Evolutionary conservation across 1,140 invertebrate species (phyloP).

Genomic region (Drosophila jambulina): DNA sequence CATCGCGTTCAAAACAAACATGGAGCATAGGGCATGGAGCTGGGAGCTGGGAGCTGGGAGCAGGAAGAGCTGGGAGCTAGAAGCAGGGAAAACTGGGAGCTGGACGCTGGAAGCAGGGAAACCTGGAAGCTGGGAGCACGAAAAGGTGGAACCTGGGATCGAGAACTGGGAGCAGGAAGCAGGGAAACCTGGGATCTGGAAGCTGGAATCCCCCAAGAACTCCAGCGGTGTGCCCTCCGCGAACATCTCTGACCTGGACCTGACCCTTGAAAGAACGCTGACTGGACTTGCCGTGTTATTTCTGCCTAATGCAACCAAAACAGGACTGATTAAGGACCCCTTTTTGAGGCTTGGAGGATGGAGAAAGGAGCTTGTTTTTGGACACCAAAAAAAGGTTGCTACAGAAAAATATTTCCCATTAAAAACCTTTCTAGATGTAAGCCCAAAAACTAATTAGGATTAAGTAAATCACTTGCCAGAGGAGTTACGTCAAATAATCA

Average conservation of each 20-base stretch:
- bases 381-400: not conserved
- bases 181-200: too few relatives aligned
- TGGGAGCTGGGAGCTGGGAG: not conserved
- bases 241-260: not conserved
- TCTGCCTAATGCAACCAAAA: constrained; percentile 1
- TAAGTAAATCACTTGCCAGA: constrained; percentile 1
- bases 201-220: not conserved
- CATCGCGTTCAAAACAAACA: constrained; percentile 60
- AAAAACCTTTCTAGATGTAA: not conserved
- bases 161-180: too few relatives aligned
- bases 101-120: not conserved
- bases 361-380: not conserved
- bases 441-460: not conserved
- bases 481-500: not conserved
- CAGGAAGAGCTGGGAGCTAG: not conserved
- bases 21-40: constrained; percentile 23
- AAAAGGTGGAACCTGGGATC: too few relatives aligned
- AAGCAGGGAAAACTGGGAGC: not conserved
- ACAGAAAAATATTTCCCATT: not conserved
- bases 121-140: too few relatives aligned
- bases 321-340: constrained; percentile 16
- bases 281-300: not conserved
- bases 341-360: not conserved
- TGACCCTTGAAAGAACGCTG: not conserved
- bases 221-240: not conserved